Evolutionary conservation across 2,797 vertebrate species (phyloP).

Genomic region (Euphonia xanthogaster): DNA sequence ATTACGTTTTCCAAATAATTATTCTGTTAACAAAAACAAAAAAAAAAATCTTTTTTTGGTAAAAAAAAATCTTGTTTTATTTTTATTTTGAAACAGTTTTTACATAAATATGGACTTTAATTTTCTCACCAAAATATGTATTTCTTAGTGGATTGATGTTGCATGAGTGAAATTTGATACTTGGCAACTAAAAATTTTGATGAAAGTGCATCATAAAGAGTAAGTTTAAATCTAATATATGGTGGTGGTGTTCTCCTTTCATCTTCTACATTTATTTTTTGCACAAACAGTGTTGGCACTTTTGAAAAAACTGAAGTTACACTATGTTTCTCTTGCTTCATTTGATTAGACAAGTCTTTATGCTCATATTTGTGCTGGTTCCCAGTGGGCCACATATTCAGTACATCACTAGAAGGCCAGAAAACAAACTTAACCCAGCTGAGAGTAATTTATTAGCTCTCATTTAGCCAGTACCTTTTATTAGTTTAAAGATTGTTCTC

Average conservation of each 20-base stretch:
- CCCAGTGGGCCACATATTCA: neutral
- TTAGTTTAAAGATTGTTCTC: neutral
- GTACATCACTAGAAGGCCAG: neutral
- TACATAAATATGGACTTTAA: slow-evolving; percentile 48
- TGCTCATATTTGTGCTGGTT: neutral
- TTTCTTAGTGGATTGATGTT: slow-evolving; percentile 58
- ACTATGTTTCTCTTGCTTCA: neutral
- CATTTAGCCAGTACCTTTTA: neutral
- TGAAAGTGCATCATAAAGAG: slow-evolving; percentile 53
- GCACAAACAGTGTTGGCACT: neutral
- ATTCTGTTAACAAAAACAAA: neutral
- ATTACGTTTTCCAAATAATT: slow-evolving; percentile 30
- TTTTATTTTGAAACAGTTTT: slow-evolving; percentile 55
- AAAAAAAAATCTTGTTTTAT: slow-evolving; percentile 6
- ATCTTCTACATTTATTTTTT: neutral
- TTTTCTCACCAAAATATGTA: slow-evolving; percentile 50
- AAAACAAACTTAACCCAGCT: neutral
- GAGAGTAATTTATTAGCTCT: neutral
- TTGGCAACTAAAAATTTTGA: slow-evolving; percentile 43
- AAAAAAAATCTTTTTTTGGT: neutral
- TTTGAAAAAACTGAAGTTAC: neutral
- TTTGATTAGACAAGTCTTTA: neutral
- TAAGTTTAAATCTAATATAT: neutral
- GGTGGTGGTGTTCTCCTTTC: neutral
- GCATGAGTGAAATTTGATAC: slow-evolving; percentile 62